Base-by-base conservation (phyloP, 2,888 invertebrate genomes). In the Nematopogon swammerdamellus region DNA sequence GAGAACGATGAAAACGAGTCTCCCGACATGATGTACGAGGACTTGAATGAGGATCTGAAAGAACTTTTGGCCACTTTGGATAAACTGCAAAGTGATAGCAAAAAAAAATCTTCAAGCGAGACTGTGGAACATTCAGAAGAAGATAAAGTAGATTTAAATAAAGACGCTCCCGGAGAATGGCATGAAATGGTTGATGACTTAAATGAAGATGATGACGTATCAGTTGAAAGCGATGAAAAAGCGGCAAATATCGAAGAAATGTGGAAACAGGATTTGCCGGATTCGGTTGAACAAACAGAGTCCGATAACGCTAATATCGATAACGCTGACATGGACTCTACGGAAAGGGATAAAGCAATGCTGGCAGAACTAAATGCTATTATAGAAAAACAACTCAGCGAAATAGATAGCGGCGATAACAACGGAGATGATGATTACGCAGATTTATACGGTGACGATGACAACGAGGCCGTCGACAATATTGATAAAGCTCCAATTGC, bases 341-440 rank as follows among this genome's bases (percentile, higher is more conserved):
- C 3, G 8, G 36, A 36, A 36, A 36, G n/a, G 11, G 36, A 36
- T 14, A 36, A 14, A 36, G 3, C 3, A 36, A 14, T 14, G 14
- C 36, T 36, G 3, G 8, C 36, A 3, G 36, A 36, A 36, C 8
- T 36, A 8, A 36, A 36, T 36, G 36, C 36, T 36, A 3, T 14
- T 3, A 6, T 36, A 36, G 36, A 36, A 36, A 36, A 36, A 36
- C 36, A 36, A 14, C 8, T 36, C 3, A 36, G 14, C 3, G 36
- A 36, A 14, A 14, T 14, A 3, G 14, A 50, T 10, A 49, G 49
- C 19, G 6, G 18, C 14, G 36, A 55, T 25, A 50, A 50, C 29
- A 48, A 52, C 18, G 44, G 46, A 18, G 50, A 48, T 42, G 50
- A 55, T 44, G 48, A 53, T 20, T 44, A 51, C 49, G 47, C 51